Percentiles rank a stretch among this genome's conserved stretches.
phyloP scores from a whole-genome alignment of 2,888 invertebrate species.

The Suillia variegata region DNA sequence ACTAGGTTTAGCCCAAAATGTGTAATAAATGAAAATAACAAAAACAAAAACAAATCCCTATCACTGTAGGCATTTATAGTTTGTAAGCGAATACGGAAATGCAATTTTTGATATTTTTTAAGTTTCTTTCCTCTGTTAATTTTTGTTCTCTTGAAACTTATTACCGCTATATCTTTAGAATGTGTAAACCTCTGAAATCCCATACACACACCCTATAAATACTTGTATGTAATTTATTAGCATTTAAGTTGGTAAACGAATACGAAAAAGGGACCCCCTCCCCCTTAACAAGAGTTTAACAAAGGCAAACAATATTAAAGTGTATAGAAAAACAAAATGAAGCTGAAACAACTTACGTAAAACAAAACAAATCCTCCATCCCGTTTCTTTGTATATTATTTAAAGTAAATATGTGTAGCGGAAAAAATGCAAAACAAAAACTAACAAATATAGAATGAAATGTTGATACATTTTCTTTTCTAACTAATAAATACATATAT shows the following conservation, averaged over 20 bases:
- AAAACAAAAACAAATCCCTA: conserved; percentile 27
- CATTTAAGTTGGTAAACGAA: too few species aligned
- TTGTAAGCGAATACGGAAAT: conserved; percentile 17
- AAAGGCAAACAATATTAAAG: neutral
- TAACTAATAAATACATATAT: conserved; percentile 16
- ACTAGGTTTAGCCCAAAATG: conserved; percentile 30
- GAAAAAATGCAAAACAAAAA: neutral
- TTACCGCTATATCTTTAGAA: neutral
- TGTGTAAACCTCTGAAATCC: neutral
- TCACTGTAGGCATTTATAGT: conserved; percentile 16
- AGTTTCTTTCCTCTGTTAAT: conserved; percentile 1
- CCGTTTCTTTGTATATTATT: conserved; percentile 28
- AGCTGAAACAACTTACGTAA: neutral
- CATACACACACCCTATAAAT: too few species aligned
- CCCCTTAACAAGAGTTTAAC: too few species aligned
- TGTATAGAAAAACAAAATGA: neutral
- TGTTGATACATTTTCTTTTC: conserved; percentile 15
- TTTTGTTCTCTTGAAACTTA: conserved; percentile 3
- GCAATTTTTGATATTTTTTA: conserved; percentile 8
- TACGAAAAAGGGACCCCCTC: too few species aligned
- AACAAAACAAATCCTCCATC: conserved; percentile 31
- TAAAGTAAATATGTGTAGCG: conserved; percentile 36
- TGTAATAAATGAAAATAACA: conserved; percentile 13
- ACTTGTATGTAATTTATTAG: conserved; percentile 20
- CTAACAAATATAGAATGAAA: conserved; percentile 11